phyloP scores from a whole-genome alignment of 2,797 vertebrate species.

The Argentina silus region DNA sequence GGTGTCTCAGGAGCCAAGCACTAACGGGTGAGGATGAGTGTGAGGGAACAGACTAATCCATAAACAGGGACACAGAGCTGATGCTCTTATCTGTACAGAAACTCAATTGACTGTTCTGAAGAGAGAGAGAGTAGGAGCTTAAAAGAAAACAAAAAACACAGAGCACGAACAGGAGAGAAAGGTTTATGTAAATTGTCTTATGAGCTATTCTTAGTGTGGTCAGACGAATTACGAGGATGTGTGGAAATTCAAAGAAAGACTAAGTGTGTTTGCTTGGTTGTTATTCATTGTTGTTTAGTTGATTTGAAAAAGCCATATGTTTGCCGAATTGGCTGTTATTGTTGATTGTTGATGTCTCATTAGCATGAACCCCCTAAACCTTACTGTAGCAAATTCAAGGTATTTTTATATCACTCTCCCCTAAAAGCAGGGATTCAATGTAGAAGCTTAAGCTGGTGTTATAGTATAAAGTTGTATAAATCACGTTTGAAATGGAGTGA shows the following conservation, averaged over 20 bases:
- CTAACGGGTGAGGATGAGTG: constrained; percentile 4
- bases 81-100: no score
- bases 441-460: not conserved
- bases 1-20: constrained; percentile 12
- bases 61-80: not conserved
- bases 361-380: not conserved
- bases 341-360: not conserved
- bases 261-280: not conserved
- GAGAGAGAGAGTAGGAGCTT: not conserved
- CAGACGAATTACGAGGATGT: not conserved
- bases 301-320: not conserved
- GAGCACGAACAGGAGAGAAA: not conserved
- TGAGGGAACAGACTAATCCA: not conserved
- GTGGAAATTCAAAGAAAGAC: not conserved
- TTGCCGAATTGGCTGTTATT: not conserved
- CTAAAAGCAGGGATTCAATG: not conserved
- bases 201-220: not conserved
- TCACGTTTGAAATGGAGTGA: not conserved
- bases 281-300: not conserved
- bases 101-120: no score
- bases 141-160: not conserved
- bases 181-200: not conserved
- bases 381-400: no score
- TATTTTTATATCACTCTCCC: not conserved
- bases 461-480: not conserved